Evolutionary conservation across 2,888 invertebrate species (phyloP).

Genomic region (Copidosoma aretas): DNA sequence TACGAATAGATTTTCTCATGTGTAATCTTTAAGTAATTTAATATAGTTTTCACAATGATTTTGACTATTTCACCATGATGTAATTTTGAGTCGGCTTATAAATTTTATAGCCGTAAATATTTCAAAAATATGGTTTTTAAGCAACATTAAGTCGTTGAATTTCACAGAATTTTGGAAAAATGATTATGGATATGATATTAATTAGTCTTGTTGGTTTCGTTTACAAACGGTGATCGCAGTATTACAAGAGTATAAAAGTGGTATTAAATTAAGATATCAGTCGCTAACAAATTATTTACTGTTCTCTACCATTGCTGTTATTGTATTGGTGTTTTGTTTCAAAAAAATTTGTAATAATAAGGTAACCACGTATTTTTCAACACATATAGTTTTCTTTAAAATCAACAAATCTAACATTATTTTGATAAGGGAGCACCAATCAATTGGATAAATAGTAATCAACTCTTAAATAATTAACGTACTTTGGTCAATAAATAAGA

Average conservation of each 20-base stretch:
- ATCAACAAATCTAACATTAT: constrained; percentile 13
- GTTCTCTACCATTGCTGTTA: constrained; percentile 7
- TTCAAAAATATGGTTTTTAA: not conserved
- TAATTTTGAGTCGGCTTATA: constrained; percentile 27
- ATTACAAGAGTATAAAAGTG: constrained; percentile 35
- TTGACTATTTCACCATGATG: not conserved
- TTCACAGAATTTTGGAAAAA: constrained; percentile 14
- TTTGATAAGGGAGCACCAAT: constrained; percentile 21
- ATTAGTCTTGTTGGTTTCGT: constrained; percentile 28
- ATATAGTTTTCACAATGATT: not conserved
- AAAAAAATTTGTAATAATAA: not conserved
- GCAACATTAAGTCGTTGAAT: constrained; percentile 1
- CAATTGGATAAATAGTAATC: constrained; percentile 14
- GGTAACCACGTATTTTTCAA: constrained; percentile 5
- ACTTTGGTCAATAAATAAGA: constrained; percentile 16
- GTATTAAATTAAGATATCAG: constrained; percentile 19
- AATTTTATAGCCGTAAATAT: constrained; percentile 9
- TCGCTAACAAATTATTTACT: constrained; percentile 26
- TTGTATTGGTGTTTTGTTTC: constrained; percentile 16
- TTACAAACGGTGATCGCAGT: constrained; percentile 22
- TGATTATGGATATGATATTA: constrained; percentile 31
- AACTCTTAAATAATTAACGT: constrained; percentile 22
- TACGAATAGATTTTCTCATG: not conserved
- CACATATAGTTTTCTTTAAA: not conserved
- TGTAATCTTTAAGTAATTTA: constrained; percentile 8